Evolutionary conservation across 2,888 invertebrate species (phyloP), one percentile per base, ranked within the genome.

Genomic region (Trissolcus japonicus): DNA sequence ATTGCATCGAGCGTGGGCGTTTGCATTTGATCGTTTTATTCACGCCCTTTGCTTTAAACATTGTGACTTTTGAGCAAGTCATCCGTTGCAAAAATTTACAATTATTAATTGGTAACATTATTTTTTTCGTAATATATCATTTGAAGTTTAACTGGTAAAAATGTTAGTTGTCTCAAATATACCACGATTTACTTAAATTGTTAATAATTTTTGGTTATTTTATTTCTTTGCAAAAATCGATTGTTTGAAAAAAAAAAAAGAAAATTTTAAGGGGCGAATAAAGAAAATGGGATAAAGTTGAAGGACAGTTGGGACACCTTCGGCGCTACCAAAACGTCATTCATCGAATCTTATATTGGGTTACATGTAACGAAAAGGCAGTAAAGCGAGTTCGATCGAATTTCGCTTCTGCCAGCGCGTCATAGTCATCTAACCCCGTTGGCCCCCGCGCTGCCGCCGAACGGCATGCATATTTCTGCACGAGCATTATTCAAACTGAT

Each of bases 401-500:
- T 82, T 85, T 82, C 80, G 74, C 66, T 79, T 60, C 77, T 73
- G 63, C 62, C 25, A 69, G 63, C 74, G 75, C 79, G 77, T 68
- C 77, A 69, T 75, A 68, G 55, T 19, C 65, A 60, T 48, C 53
- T 46, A 46, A 21, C 51, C 76, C 62, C 48, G 74, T 59, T 75
- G 46, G 59, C 69, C 56, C 78, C 73, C 63, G 41, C 65, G 61
- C 13, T 41, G 75, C 69, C 74, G 62, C 68, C 79, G 78, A 71
- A 72, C 76, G 57, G 63, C 84, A 87, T 87, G 83, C 85, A 87
- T 87, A 87, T 87, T 87, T 86, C 87, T 88, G 86, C 80, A 81
- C 77, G 81, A 85, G 82, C 84, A 85, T 87, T 86, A 86, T 86
- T 87, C 87, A 86, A 84, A 83, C 82, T 81, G 84, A 87, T 87